Conservation (phyloP, 53 echinoderm and acorn worm species). For the Hippasteria phrygiana region DNA sequence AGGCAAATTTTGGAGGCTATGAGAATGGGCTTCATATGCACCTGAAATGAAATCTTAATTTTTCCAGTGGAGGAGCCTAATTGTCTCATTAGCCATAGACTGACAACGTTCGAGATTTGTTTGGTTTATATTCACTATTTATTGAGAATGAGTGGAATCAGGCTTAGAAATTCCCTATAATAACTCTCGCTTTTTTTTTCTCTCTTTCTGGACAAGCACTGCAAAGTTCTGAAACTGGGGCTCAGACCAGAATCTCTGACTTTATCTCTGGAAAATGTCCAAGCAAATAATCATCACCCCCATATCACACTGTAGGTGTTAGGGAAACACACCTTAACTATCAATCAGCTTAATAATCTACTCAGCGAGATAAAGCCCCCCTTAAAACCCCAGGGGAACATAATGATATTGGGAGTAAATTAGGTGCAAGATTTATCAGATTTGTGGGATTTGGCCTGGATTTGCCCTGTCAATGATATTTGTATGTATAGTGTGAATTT, state of each 20-base stretch:
- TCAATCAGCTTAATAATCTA: conserved; percentile 37
- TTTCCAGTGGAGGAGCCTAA: too few relatives aligned
- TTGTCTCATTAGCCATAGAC: too few relatives aligned
- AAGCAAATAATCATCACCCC: conserved; percentile 4
- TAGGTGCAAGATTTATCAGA: conserved; percentile 24
- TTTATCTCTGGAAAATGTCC: conserved; percentile 11
- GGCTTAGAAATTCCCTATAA: too few relatives aligned
- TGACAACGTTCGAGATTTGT: too few relatives aligned
- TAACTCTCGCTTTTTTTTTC: too few relatives aligned
- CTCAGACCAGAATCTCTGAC: background rate
- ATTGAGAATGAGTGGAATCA: too few relatives aligned
- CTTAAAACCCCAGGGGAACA: conserved; percentile 1
- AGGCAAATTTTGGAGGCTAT: too few relatives aligned
- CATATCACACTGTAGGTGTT: conserved; percentile 35
- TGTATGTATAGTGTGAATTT: conserved; percentile 34
- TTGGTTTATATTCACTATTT: too few relatives aligned
- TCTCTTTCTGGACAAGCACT: too few relatives aligned
- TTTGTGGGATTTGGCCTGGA: background rate
- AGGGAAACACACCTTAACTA: conserved; percentile 33
- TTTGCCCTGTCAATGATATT: conserved; percentile 39
- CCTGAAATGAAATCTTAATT: too few relatives aligned
- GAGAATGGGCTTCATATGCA: too few relatives aligned
- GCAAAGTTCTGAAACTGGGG: background rate
- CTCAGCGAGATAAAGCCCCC: conserved; percentile 13
- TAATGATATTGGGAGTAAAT: conserved; percentile 41